Evolutionary conservation across 2,888 invertebrate genomes (phyloP), one percentile per base, ranked within the genome.

Genomic region (Cephus rjabovi): DNA sequence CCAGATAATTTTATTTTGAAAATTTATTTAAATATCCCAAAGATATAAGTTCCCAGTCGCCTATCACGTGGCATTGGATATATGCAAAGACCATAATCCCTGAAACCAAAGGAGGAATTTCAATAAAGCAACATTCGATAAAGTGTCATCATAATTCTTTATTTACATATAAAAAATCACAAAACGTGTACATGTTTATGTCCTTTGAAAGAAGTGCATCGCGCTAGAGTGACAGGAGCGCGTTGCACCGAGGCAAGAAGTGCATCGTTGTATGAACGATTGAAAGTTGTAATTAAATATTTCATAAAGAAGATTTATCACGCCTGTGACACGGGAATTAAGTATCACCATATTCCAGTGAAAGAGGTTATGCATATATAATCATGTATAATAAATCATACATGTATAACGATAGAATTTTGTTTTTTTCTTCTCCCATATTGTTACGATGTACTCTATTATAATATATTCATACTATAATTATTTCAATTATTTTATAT

Each of bases 401-500:
- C 79, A 79, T 78, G 76, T 68, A 75, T 79, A 80, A 75, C 77
- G 76, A 79, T 79, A 73, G 75, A 68, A 56, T 12, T 69, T 31
- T 68, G 68, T 71, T 74, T 74, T 69, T 75, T 69, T 40, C 76
- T 71, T 71, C 73, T 79, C 56, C 33, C 70, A 56, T 56, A 56
- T 56, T 56, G 40, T 56, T 56, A 56, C 40, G 40, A 56, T 56
- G 15, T 56, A 56, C 23, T 79, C 79, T 80, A 82, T 78, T 78
- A 79, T 80, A 80, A 81, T 79, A 80, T 79, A 79, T 76, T 77
- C 76, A 69, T 34, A 70, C 56, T 75, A 77, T 15, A 73, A 73
- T 78, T 74, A 31, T 75, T 83, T 81, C 81, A 83, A 82, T 77
- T 84, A 83, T 83, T 80, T 82, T 87, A 85, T 84, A 86, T 86